These are phyloP conservation scores for Cremastobaeus sp. DNA, from an alignment of 2,888 invertebrate species.

Conservation along the genomic window DNA sequence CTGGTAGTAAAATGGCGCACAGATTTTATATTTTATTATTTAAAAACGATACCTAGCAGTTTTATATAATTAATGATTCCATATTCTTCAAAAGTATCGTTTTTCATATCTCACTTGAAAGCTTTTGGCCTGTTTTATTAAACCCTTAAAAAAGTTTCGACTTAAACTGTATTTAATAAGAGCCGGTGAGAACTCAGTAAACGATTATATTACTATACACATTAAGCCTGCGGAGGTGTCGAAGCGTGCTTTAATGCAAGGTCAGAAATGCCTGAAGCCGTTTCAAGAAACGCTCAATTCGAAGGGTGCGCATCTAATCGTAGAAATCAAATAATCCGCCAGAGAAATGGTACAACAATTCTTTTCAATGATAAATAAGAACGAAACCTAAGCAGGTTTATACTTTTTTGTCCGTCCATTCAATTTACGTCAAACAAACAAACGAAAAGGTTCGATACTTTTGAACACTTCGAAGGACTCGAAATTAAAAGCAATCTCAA, in stretches of 20 bases:
- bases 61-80: no score
- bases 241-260: conserved; percentile 69
- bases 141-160: conserved; percentile 27
- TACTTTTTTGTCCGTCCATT: background rate
- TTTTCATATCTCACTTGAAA: no score
- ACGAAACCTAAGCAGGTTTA: conserved; percentile 39
- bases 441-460: no score
- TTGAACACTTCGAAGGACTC: no score
- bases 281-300: conserved; percentile 68
- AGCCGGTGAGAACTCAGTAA: conserved; percentile 35
- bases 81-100: no score
- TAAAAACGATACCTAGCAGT: no score
- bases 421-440: conserved; percentile 17
- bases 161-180: conserved; percentile 25
- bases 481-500: no score
- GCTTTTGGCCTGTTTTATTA: no score
- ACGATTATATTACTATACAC: conserved; percentile 59
- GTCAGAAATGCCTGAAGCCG: conserved; percentile 69
- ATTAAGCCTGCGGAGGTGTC: conserved; percentile 69
- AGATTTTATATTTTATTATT: no score
- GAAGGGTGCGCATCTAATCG: conserved; percentile 69
- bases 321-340: conserved; percentile 47
- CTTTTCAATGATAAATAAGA: conserved; percentile 60
- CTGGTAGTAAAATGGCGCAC: no score
- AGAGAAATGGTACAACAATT: conserved; percentile 51